Base-by-base conservation (phyloP, 1,140 invertebrate genomes). In the Drosophila setifemur region DNA sequence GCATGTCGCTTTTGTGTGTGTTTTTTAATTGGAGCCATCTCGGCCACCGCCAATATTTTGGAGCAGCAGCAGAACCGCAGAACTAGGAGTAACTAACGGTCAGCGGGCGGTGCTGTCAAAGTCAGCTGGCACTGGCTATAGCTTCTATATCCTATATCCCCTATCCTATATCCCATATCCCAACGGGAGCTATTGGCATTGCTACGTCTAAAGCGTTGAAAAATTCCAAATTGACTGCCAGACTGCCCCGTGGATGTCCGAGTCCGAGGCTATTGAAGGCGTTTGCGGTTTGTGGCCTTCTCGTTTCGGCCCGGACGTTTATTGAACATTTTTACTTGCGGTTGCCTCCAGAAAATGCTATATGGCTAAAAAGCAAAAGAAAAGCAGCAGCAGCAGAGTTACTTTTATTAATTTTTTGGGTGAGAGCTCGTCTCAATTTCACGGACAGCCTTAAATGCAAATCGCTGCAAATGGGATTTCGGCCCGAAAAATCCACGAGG, bases 281-380 rank as follows among this genome's bases (percentile, higher is more conserved):
- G 79, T 50, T 79, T 85, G 79, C 54, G 79, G 78, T 79, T 19
- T 21, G 6, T 54, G 44, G 40, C 39, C 60, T 53, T 58, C 53
- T 79, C 45, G 49, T 54, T 69, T 35, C 21, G 37, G 50, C 37
- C 64, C 55, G 71, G 81, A 83, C 79, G 81, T 83, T 85, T 83
- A 83, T 83, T 83, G 79, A 83, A 83, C 79, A 83, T 83, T 83
- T 85, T 83, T 83, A 79, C 79, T 85, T 83, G 79, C 71, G 79
- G 79, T 83, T 25, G 21, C 21, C 23, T 19, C 18, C 23, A 29
- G 66, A 55, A 48, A 55, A 45, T 53, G 39, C 33, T 35, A 39
- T 26, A 45, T 33, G 31, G 31, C 33, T 25, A 31, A 18, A 28
- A 4, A 25, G 2, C 21, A 12, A 18, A 18, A 25, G 54, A 35